These are phyloP conservation scores for Aythya baeri DNA, from an alignment of 2,113 vertebrate species.

Conservation along the genomic window DNA sequence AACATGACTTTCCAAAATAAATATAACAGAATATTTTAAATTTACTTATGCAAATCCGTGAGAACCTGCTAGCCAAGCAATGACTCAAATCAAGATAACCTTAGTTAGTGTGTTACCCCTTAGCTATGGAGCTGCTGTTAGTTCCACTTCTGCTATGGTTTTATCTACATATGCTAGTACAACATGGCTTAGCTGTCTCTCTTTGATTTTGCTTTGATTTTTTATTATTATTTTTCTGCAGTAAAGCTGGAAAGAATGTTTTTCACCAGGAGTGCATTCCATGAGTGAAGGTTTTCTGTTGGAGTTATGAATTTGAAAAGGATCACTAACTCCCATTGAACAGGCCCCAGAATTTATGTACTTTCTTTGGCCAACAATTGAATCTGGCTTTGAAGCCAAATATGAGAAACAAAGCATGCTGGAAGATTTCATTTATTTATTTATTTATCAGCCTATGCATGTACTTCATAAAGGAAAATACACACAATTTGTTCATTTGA, in stretches of 20 bases:
- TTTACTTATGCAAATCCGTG: constrained; percentile 21
- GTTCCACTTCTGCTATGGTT: background rate
- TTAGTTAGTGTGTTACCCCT: background rate
- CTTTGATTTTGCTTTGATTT: background rate
- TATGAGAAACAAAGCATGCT: constrained; percentile 17
- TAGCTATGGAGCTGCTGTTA: background rate
- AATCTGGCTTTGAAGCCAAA: constrained; percentile 43
- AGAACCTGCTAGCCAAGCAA: background rate
- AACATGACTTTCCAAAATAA: constrained; percentile 23
- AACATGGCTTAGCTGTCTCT: background rate
- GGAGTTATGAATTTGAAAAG: constrained; percentile 46
- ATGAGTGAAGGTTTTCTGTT: constrained; percentile 35
- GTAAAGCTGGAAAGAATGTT: constrained; percentile 1
- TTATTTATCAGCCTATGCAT: background rate
- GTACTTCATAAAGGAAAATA: background rate
- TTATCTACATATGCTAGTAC: background rate
- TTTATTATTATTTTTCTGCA: background rate
- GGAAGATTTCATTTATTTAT: constrained; percentile 31
- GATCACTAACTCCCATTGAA: constrained; percentile 42
- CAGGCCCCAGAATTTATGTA: constrained; percentile 54
- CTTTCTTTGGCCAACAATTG: constrained; percentile 47
- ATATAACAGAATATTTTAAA: constrained; percentile 22
- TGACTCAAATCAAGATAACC: background rate
- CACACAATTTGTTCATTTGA: constrained; percentile 32
- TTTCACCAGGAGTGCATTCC: constrained; percentile 25